Evolutionary conservation across 2,797 vertebrate genomes (phyloP).

Genomic region (Todus mexicanus): DNA sequence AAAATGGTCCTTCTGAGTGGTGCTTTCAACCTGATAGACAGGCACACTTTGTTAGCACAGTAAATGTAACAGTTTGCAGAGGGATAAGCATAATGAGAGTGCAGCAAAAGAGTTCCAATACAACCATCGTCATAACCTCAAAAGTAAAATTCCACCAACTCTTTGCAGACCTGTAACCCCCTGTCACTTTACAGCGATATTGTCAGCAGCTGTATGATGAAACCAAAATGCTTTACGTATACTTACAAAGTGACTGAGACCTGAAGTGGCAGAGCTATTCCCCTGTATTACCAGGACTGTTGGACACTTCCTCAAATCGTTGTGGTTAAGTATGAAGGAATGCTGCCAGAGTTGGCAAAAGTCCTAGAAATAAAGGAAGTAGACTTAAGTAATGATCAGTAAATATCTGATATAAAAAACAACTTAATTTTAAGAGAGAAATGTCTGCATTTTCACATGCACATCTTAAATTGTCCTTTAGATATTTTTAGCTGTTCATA

Average conservation of each 20-base stretch:
- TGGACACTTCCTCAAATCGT: not conserved
- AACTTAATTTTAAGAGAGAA: not conserved
- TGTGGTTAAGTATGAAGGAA: not conserved
- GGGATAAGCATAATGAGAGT: accelerated
- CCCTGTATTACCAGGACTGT: not conserved
- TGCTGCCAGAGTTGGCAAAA: not conserved
- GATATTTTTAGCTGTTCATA: not conserved
- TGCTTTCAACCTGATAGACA: not conserved
- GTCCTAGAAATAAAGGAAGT: not conserved
- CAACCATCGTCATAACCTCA: not conserved
- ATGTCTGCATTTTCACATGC: not conserved
- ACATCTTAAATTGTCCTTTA: not conserved
- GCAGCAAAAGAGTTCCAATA: not conserved
- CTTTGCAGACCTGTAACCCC: not conserved
- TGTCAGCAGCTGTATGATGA: not conserved
- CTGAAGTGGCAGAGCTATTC: not conserved
- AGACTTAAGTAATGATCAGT: not conserved
- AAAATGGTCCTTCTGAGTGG: not conserved
- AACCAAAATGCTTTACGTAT: not conserved
- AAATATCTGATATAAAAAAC: not conserved
- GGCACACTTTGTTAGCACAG: not conserved
- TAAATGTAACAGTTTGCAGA: not conserved
- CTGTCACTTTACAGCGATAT: not conserved
- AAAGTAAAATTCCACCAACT: not conserved
- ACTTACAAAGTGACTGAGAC: not conserved